Evolutionary conservation across 2,888 invertebrate genomes (phyloP).

Genomic region (Chalcis sispes): DNA sequence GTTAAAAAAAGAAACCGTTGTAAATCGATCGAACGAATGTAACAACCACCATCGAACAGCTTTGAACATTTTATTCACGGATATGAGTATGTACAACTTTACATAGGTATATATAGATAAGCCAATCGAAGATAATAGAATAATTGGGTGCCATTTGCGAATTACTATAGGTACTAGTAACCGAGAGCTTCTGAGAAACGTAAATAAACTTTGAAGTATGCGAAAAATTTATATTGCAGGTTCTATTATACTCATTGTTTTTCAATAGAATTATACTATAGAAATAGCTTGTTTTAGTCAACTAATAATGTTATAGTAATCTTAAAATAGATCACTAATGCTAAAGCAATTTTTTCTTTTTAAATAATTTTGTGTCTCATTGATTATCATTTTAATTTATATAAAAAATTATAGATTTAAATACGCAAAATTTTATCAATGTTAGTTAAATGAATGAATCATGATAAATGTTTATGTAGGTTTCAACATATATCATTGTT

Average conservation of each 20-base stretch:
- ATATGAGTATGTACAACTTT: neutral
- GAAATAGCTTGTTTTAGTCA: conserved; percentile 12
- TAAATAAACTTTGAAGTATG: conserved; percentile 19
- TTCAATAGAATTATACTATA: conserved; percentile 8
- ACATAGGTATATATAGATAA: conserved; percentile 17
- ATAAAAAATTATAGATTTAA: too few relatives aligned
- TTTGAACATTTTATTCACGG: neutral
- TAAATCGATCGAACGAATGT: conserved; percentile 22
- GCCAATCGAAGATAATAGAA: conserved; percentile 47
- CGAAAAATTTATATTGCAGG: conserved; percentile 7
- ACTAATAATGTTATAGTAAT: neutral
- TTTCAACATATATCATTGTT: too few relatives aligned
- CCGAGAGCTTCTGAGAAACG: conserved; percentile 27
- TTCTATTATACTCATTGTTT: conserved; percentile 15
- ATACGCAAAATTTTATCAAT: too few relatives aligned
- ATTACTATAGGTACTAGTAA: neutral
- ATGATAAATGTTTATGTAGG: too few relatives aligned
- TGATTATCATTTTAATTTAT: neutral
- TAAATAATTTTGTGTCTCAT: neutral
- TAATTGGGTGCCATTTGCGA: conserved; percentile 35
- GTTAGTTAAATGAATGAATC: too few relatives aligned
- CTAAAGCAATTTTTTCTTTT: neutral
- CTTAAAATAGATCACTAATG: neutral
- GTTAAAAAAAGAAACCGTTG: conserved; percentile 10
- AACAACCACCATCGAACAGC: conserved; percentile 15